phyloP scores from a whole-genome alignment of 2,113 vertebrate species.

The Atractosteus spatula region DNA sequence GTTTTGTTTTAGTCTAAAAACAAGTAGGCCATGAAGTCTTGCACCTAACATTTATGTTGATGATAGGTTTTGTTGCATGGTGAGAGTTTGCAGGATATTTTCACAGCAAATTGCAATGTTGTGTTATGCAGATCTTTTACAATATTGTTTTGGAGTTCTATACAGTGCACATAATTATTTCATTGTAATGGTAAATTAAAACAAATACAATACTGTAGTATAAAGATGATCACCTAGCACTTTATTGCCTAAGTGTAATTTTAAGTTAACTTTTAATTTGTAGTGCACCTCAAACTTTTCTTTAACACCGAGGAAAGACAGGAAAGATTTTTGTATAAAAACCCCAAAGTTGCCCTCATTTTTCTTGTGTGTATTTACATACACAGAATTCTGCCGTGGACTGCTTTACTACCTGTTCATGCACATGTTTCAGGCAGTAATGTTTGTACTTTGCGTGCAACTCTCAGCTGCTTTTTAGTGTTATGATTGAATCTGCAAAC shows the following conservation, averaged over 20 bases:
- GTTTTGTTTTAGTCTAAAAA: not conserved
- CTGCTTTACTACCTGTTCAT: no score
- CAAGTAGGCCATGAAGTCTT: slow-evolving; percentile 2
- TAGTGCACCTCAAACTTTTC: slow-evolving; percentile 7
- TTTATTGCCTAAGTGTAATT: slow-evolving; percentile 16
- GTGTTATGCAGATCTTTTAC: not conserved
- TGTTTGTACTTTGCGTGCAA: no score
- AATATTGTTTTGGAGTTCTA: not conserved
- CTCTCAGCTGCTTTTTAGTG: no score
- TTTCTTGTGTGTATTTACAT: no score
- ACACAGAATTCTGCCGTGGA: no score
- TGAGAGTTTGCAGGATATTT: slow-evolving; percentile 3
- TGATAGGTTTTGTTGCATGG: not conserved
- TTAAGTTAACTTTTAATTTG: slow-evolving; percentile 16
- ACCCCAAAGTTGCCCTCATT: not conserved
- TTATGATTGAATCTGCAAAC: no score
- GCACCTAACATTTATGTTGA: not conserved
- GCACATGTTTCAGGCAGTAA: no score
- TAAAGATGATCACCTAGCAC: slow-evolving; percentile 23
- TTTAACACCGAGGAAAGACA: slow-evolving; percentile 11
- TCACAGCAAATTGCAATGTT: not conserved
- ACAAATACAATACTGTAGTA: slow-evolving; percentile 16
- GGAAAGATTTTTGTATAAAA: not conserved
- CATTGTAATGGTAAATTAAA: not conserved
- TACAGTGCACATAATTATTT: not conserved